Evolutionary conservation across 2,797 vertebrate genomes (phyloP).

Genomic region (Onychomys leucogaster): DNA sequence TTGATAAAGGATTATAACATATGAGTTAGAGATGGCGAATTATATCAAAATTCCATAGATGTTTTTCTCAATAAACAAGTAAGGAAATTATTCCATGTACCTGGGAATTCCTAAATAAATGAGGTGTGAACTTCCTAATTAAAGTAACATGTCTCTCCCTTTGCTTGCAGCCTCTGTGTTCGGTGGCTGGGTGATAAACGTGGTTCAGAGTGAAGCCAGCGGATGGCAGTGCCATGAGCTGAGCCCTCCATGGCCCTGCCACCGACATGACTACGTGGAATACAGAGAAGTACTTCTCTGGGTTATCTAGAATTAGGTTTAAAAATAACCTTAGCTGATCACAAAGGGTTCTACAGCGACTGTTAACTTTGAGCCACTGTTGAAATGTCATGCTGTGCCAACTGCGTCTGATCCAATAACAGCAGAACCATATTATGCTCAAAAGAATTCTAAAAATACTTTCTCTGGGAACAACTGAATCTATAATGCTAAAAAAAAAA

Average conservation of each 20-base stretch:
- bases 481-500: conserved; percentile 44
- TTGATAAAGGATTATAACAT: conserved; percentile 66
- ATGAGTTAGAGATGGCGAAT: conserved; percentile 74
- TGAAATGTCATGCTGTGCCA: conserved; percentile 81
- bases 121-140: conserved; percentile 79
- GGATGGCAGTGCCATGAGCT: neutral
- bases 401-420: conserved; percentile 82
- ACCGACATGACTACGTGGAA: neutral
- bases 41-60: conserved; percentile 72
- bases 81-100: conserved; percentile 66
- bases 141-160: conserved; percentile 69
- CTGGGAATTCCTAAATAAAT: conserved; percentile 74
- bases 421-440: conserved; percentile 69
- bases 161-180: conserved; percentile 68
- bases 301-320: conserved; percentile 84
- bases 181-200: neutral
- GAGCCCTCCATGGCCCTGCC: conserved; percentile 8
- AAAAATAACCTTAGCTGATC: conserved; percentile 84
- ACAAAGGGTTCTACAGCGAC: conserved; percentile 73
- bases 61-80: conserved; percentile 52
- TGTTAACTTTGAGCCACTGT: conserved; percentile 82
- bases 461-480: conserved; percentile 57
- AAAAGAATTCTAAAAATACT: conserved; percentile 84
- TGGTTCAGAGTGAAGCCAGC: neutral
- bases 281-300: conserved; percentile 68